A percentile compares a stretch with the other conserved stretches of the same genome.
Evolutionary conservation across 1,140 invertebrate genomes (phyloP).

Genomic region (Littorina saxatilis): DNA sequence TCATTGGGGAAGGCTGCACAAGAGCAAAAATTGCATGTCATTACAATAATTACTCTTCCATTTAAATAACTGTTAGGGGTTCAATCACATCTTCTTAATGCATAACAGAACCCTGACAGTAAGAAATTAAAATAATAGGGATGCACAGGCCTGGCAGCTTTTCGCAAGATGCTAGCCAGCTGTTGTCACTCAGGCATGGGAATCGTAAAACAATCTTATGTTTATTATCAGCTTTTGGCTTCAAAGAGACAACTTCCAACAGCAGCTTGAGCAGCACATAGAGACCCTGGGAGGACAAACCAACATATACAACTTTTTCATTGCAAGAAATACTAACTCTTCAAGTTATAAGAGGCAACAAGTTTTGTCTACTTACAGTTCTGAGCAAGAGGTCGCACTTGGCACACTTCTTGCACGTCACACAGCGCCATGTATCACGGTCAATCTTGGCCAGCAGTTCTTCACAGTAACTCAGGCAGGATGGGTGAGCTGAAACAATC

Average conservation of each 20-base stretch:
- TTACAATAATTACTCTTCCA: too few species aligned
- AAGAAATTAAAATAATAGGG: too few species aligned
- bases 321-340: too few species aligned
- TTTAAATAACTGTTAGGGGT: too few species aligned
- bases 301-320: neutral
- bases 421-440: conserved; percentile 9
- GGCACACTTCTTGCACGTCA: conserved; percentile 12
- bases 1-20: conserved; percentile 19
- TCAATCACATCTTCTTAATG: too few species aligned
- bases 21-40: neutral
- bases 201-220: too few species aligned
- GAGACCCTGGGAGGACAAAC: neutral
- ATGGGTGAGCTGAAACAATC: conserved; percentile 10
- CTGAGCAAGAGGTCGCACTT: neutral
- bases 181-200: too few species aligned
- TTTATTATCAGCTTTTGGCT: neutral
- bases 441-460: conserved; percentile 20
- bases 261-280: neutral
- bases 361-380: neutral
- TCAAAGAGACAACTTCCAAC: neutral
- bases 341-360: too few species aligned
- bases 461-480: conserved; percentile 15
- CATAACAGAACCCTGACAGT: too few species aligned
- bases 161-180: too few species aligned
- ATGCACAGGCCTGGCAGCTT: too few species aligned